A percentile compares a stretch with the other conserved stretches of the same genome.
phyloP scores from a whole-genome alignment of 2,888 invertebrate genomes.

The Linnaemya vulpina region DNA sequence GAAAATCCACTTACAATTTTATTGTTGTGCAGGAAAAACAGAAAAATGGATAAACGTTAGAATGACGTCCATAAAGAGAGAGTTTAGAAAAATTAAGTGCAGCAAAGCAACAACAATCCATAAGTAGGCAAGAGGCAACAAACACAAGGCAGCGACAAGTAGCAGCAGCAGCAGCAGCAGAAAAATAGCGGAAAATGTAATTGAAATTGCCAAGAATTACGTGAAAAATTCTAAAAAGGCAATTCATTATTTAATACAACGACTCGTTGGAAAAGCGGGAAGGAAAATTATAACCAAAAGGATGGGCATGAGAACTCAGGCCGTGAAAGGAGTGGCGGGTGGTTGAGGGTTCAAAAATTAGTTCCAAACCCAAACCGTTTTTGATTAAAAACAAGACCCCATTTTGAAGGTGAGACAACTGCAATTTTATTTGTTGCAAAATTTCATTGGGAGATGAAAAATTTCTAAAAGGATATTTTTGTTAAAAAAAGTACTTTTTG shows the following conservation, averaged over 20 bases:
- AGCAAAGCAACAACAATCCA: conserved; percentile 25
- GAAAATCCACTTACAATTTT: conserved; percentile 50
- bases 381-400: no score
- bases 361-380: no score
- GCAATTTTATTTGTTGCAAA: no score
- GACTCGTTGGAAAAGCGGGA: neutral
- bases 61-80: conserved; percentile 48
- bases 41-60: conserved; percentile 51
- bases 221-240: conserved; percentile 78
- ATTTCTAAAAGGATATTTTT: no score
- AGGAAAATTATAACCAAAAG: neutral
- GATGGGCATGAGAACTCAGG: neutral
- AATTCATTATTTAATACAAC: conserved; percentile 55
- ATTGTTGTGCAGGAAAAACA: conserved; percentile 28
- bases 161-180: conserved; percentile 48
- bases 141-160: conserved; percentile 67
- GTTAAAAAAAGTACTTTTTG: no score
- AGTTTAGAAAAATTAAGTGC: conserved; percentile 19
- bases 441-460: no score
- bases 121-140: conserved; percentile 21
- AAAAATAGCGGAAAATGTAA: conserved; percentile 79
- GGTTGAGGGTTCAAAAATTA: no score
- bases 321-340: no score
- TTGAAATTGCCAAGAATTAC: conserved; percentile 82
- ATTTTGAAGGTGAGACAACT: no score